phyloP scores from a whole-genome alignment of 2,888 invertebrate genomes.

The Drepanosiphum platanoidis region DNA sequence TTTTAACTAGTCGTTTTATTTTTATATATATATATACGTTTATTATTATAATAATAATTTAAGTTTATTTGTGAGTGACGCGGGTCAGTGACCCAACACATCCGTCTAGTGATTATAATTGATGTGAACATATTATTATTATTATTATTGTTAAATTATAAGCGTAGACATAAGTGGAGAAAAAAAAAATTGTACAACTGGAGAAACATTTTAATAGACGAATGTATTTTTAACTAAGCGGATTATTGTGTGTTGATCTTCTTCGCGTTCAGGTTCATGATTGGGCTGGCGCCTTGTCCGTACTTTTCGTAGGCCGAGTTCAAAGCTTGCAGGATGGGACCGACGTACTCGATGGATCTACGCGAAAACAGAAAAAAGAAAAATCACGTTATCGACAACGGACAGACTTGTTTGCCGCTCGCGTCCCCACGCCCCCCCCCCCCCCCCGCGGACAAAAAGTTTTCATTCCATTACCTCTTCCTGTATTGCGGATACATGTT shows the following conservation, averaged over 20 bases:
- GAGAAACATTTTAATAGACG: neutral
- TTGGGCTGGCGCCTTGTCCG: conserved; percentile 56
- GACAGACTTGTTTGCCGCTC: no score
- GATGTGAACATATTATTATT: neutral
- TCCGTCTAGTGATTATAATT: conserved; percentile 10
- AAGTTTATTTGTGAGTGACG: neutral
- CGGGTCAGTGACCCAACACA: neutral
- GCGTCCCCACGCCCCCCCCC: neutral
- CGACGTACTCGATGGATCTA: conserved; percentile 66
- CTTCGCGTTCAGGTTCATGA: neutral
- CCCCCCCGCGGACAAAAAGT: no score
- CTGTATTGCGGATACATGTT: conserved; percentile 8
- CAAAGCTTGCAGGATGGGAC: conserved; percentile 66
- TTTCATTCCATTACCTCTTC: conserved; percentile 56
- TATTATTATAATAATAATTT: conserved; percentile 14
- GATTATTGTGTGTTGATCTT: conserved; percentile 24
- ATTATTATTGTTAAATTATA: neutral
- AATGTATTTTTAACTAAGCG: neutral
- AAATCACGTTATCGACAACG: no score
- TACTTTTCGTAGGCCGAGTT: conserved; percentile 66
- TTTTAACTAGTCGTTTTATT: conserved; percentile 36
- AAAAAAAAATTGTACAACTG: neutral
- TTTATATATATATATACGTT: conserved; percentile 1
- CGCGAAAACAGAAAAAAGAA: no score
- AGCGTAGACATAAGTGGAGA: neutral